Percentiles rank a stretch among this genome's conserved stretches.
These are phyloP conservation scores for Cabera pusaria DNA, from an alignment of 2,888 invertebrate genomes.

Conservation along the genomic window DNA sequence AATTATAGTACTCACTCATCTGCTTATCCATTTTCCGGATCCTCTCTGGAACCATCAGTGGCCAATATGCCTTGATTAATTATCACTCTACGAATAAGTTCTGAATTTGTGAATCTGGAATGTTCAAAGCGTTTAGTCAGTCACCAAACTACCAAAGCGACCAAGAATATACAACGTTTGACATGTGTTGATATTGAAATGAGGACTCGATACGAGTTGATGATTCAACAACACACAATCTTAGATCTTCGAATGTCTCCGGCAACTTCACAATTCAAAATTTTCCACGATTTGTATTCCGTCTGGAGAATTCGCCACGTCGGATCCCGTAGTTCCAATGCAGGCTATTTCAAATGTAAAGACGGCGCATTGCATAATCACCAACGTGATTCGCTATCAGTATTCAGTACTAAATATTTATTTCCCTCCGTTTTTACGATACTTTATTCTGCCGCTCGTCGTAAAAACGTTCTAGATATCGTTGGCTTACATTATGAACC, in stretches of 20 bases:
- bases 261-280: slow-evolving; percentile 64
- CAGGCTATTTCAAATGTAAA: slow-evolving; percentile 79
- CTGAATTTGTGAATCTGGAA: too few relatives aligned
- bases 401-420: slow-evolving; percentile 77
- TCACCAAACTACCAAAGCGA: too few relatives aligned
- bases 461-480: slow-evolving; percentile 55
- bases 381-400: slow-evolving; percentile 76
- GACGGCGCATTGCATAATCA: slow-evolving; percentile 78
- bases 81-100: too few relatives aligned
- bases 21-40: too few relatives aligned
- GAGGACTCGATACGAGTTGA: slow-evolving; percentile 14
- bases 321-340: slow-evolving; percentile 71
- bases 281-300: slow-evolving; percentile 79
- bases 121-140: too few relatives aligned
- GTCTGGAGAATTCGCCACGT: slow-evolving; percentile 71
- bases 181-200: too few relatives aligned
- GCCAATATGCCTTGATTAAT: too few relatives aligned
- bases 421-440: slow-evolving; percentile 62
- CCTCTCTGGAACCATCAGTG: too few relatives aligned
- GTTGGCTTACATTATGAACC: slow-evolving; percentile 37
- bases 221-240: slow-evolving; percentile 31
- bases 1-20: too few relatives aligned
- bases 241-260: slow-evolving; percentile 53
- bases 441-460: slow-evolving; percentile 46
- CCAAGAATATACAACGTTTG: too few relatives aligned